Evolutionary conservation across 2,113 vertebrate genomes (phyloP), one percentile per base, ranked within the genome.

Genomic region (Oreochromis tanganicae): DNA sequence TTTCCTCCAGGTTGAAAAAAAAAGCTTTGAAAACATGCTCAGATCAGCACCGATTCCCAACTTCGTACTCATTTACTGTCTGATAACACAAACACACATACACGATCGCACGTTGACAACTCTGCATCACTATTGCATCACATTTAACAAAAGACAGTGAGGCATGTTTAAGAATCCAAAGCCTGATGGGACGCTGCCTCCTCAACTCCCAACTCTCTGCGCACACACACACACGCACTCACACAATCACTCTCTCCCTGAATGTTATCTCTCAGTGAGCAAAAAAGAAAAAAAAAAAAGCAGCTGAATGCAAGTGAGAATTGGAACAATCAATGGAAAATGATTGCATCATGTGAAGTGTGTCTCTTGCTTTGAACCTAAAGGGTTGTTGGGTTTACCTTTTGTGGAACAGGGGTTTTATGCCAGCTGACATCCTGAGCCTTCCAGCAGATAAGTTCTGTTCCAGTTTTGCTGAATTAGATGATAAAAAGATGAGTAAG

Each of bases 41-140:
- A 88, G 87, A 88, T 92, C 90, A 92, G 90, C 73, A 57, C 87
- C 14, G 85, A 91, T 84, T 88, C 73, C 43, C 81, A 89, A 83
- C 84, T 81, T 84, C 90, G 87, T 86, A 81, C 87, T 86, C 80
- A 89, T 85, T 86, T 79, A 82, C 78, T 85, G 59, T 83, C 87
- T 89, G 46, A 89, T 59, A 87, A 43, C 66, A 73, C 66, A 73
- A 24, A 46, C 38, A 73, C 38, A 87, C 80, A 82, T 75, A 89
- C 88, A 78, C 56, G 86, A 83, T 81, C 85, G 82, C 86, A 91
- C 82, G 82, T 82, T 59, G 24, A 86, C 90, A 92, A 71, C 84
- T 84, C 88, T 94, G 85, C 94, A 92, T 95, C 94, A 95, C 85
- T 93, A 87, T 96, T 96, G 93, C 95, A 94, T 95, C 95, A 96